Base-by-base conservation (phyloP, 2,888 invertebrate genomes). In the Chamaedrilus cognettii region DNA sequence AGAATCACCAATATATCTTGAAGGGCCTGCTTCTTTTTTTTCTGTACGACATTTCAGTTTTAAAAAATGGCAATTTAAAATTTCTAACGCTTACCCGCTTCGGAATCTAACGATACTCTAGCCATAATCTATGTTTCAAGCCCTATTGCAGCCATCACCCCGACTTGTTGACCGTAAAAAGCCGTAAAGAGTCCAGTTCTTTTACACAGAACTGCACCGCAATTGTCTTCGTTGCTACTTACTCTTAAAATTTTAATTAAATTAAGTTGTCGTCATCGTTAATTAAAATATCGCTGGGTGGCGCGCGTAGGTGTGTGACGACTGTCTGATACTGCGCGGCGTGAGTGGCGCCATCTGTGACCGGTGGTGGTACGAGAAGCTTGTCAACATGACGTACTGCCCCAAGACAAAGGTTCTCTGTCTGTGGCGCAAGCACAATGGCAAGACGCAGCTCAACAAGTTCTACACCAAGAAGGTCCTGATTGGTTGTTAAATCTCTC, bases 341-440 rank as follows among this genome's bases (percentile, higher is more conserved):
- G 85, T 87, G 15, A 86, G 85, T 33, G 87, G 87, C 3, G 83
- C 84, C 35, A 86, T 87, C 57, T 81, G 81, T 76, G 82, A 83
- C 66, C 71, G 83, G 55, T 99, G 99, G 98, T 99, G 98, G 98
- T 99, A 94, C 85, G 99, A 99, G 83, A 88, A 97, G 64, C 87
- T 99, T 64, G 96, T 99, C 64, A 99, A 99, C 83, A 98, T 99
- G 96, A 98, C 99, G 0, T 99, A 96, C 85, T 96, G 97, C 76
- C 99, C 99, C 0, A 98, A 98, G 85, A 98, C 96, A 79, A 93
- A 94, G 85, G 92, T 98, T 11, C 87, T 99, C 72, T 99, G 98
- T 85, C 88, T 99, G 69, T 99, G 99, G 97, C 89, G 96, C 78
- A 90, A 94, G 77, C 93, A 93, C 80, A 96, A 78, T 4, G 83